Base-by-base conservation (phyloP, 2,113 vertebrate genomes). In the Onychostruthus taczanowskii region DNA sequence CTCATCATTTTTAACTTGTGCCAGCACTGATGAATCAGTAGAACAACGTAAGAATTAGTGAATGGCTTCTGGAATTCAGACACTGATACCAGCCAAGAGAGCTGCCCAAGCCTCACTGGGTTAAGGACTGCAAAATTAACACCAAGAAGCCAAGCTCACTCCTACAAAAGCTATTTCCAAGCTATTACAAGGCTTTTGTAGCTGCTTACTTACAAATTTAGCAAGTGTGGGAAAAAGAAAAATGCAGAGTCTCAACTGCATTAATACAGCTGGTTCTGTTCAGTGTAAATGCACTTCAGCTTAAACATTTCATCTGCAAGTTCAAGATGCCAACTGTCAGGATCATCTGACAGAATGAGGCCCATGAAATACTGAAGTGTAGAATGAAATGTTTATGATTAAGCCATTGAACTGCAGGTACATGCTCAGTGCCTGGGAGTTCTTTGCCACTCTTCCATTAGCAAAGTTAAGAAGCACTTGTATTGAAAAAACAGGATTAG, bases 21-120 rank as follows among this genome's bases (percentile, higher is more conserved):
- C 86, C 79, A 93, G 43, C 55, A 22, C 59, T 52, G 83, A 61
- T 84, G 72, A 95, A 90, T 94, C 94, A 92, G 83, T 80, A 59
- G 61, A 78, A 78, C 44, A 63, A 83, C 11, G 53, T 7, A 72
- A 5, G 59, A 92, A 93, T 69, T 30, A 69, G 75, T 61, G 82
- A 93, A 85, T 35, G 50, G 58, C 76, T 81, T 69, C 70, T 58
- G 66, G 37, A 91, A 78, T 81, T 87, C 83, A 63, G 63, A 63
- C 72, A 62, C n/a, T 70, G 47, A 13, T 2, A n/a, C 22, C 11
- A 82, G 46, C 62, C 78, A 59, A 30, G 4, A 58, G 43, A 20
- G 39, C 46, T 77, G 59, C 52, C 28, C 75, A 53, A 79, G 70
- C 41, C 41, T 76, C 53, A 30, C 27, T 2, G 22, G 63, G 63